These are phyloP conservation scores for Cetoscarus ocellatus DNA, from an alignment of 2,797 vertebrate genomes.

Conservation along the genomic window DNA sequence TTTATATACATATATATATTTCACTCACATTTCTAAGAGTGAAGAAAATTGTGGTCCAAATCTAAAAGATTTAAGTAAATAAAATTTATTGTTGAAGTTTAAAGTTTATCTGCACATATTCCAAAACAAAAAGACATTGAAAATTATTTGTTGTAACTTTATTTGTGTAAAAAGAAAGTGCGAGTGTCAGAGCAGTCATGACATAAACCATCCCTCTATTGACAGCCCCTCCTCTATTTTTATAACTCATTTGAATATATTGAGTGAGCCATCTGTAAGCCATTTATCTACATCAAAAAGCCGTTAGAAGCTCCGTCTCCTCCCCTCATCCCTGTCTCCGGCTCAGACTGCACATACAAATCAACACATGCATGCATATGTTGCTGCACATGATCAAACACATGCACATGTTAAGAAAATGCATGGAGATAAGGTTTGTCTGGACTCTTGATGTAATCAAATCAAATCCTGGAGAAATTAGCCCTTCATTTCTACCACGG, in stretches of 20 bases:
- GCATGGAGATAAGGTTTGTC: constrained; percentile 8
- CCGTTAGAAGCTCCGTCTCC: constrained; percentile 73
- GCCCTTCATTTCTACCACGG: not conserved
- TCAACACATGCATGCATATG: constrained; percentile 68
- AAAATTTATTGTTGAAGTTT: too few species aligned
- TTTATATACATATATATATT: too few species aligned
- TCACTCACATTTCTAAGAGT: too few species aligned
- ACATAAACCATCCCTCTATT: constrained; percentile 53
- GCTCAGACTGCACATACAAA: constrained; percentile 57
- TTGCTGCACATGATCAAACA: constrained; percentile 34
- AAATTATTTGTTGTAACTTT: too few species aligned
- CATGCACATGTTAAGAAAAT: not conserved
- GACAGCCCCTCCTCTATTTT: constrained; percentile 71
- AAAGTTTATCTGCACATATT: too few species aligned
- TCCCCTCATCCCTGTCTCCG: constrained; percentile 64
- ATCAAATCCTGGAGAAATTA: not conserved
- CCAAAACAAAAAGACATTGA: too few species aligned
- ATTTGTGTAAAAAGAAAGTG: not conserved
- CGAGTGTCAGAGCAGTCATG: constrained; percentile 31
- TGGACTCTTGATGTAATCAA: constrained; percentile 9
- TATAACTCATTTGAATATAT: constrained; percentile 86
- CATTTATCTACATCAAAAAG: constrained; percentile 88
- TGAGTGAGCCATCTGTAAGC: constrained; percentile 87
- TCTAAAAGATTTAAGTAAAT: too few species aligned
- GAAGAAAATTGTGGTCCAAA: too few species aligned